phyloP scores from a whole-genome alignment of 2,888 invertebrate species.

The Nomada hirtipes region DNA sequence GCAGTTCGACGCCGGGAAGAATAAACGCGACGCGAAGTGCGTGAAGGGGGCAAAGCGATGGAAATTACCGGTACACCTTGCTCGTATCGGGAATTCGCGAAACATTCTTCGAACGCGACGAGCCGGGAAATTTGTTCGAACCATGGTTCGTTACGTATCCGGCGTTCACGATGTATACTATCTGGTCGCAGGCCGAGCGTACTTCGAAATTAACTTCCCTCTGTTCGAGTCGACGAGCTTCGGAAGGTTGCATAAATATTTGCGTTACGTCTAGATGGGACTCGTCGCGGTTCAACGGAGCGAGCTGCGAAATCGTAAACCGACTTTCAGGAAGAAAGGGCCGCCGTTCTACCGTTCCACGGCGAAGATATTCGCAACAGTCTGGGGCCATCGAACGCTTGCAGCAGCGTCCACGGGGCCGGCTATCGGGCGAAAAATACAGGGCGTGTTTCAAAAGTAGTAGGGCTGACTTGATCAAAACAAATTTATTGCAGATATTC shows the following conservation, averaged over 20 bases:
- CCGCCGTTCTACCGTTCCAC: not conserved
- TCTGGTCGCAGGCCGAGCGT: not conserved
- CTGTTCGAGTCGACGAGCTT: not conserved
- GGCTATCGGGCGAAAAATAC: not conserved
- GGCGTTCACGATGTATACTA: slow-evolving; percentile 30
- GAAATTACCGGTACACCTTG: not conserved
- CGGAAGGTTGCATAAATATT: slow-evolving; percentile 30
- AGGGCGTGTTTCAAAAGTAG: no score
- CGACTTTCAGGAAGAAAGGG: not conserved
- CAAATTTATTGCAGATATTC: no score
- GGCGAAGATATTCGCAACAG: not conserved
- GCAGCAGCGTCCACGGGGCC: not conserved
- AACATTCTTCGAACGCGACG: not conserved
- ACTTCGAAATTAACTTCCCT: slow-evolving; percentile 15
- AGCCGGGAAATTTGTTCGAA: slow-evolving; percentile 18
- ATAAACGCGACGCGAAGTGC: no score
- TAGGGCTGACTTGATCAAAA: no score
- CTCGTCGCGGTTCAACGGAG: not conserved
- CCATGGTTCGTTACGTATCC: slow-evolving; percentile 20
- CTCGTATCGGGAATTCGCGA: not conserved
- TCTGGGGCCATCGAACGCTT: no score
- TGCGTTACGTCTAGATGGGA: slow-evolving; percentile 6
- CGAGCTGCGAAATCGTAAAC: not conserved
- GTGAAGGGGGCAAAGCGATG: not conserved
- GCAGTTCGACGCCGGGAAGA: not conserved